Conservation (phyloP, 2,797 vertebrate species). For the Phalloptychus januarius region DNA sequence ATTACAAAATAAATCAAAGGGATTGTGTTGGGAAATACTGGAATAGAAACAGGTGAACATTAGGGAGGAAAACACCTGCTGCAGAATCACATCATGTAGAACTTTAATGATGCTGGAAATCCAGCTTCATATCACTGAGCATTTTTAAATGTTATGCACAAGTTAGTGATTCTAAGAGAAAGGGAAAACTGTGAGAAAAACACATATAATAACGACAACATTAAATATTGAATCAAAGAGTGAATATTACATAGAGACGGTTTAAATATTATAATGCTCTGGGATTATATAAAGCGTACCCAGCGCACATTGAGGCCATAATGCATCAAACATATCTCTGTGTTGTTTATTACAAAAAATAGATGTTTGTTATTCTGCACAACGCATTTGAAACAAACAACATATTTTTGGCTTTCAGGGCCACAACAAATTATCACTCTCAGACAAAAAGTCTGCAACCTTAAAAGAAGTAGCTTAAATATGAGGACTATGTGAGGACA, state of each 20-base stretch:
- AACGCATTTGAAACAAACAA: background rate
- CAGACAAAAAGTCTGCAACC: background rate
- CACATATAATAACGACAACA: background rate
- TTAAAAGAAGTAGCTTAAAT: background rate
- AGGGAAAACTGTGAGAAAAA: background rate
- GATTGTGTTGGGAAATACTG: background rate
- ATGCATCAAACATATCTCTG: background rate
- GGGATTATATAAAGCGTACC: background rate
- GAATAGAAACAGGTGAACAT: conserved; percentile 26
- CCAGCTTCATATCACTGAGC: background rate
- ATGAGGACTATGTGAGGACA: background rate
- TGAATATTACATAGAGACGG: background rate
- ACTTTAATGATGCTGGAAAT: background rate
- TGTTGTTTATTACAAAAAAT: background rate
- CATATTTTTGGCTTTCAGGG: background rate
- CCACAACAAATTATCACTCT: background rate
- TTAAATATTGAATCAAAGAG: background rate
- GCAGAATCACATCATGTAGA: background rate
- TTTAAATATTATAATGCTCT: background rate
- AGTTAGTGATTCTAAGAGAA: background rate
- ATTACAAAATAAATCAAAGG: background rate
- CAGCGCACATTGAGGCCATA: background rate
- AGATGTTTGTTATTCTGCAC: background rate
- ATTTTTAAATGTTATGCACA: background rate
- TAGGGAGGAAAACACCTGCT: background rate